Conservation (phyloP, 2,888 invertebrate species). For the Drosophila kanekoi region DNA sequence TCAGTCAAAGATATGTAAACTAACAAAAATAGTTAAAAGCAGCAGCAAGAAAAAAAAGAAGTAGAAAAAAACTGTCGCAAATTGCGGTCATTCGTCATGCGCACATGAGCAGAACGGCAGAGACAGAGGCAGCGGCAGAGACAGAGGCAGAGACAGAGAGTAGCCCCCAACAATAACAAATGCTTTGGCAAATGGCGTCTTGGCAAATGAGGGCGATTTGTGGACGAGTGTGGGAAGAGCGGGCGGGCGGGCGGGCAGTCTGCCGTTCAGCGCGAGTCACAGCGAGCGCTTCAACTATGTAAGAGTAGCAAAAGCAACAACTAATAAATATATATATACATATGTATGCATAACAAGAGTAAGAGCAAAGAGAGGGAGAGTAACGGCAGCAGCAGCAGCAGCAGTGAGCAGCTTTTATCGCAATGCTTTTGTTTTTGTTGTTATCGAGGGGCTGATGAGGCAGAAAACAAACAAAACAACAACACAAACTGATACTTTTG, state of each 20-base stretch:
- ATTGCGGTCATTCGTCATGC: constrained; percentile 85
- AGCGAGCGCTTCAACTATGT: constrained; percentile 36
- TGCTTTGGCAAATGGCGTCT: constrained; percentile 73
- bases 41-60: constrained; percentile 32
- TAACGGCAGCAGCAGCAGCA: constrained; percentile 37
- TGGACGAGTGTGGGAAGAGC: constrained; percentile 12
- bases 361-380: constrained; percentile 24
- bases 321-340: constrained; percentile 31
- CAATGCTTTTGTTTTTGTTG: constrained; percentile 44
- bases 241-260: constrained; percentile 6
- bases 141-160: constrained; percentile 12
- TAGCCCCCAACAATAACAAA: constrained; percentile 40
- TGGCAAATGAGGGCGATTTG: constrained; percentile 60
- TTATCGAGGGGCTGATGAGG: constrained; percentile 59
- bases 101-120: constrained; percentile 81
- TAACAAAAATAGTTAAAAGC: constrained; percentile 65
- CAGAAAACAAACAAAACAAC: constrained; percentile 42
- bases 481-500: constrained; percentile 41
- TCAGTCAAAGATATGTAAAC: constrained; percentile 69
- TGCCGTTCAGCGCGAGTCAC: constrained; percentile 3
- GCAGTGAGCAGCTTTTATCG: constrained; percentile 42
- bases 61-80: constrained; percentile 80
- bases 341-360: constrained; percentile 25
- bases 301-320: constrained; percentile 46
- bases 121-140: constrained; percentile 28